Evolutionary conservation across 2,888 invertebrate species (phyloP), one percentile per base, ranked within the genome.

Genomic region (Yponomeuta sedellus): DNA sequence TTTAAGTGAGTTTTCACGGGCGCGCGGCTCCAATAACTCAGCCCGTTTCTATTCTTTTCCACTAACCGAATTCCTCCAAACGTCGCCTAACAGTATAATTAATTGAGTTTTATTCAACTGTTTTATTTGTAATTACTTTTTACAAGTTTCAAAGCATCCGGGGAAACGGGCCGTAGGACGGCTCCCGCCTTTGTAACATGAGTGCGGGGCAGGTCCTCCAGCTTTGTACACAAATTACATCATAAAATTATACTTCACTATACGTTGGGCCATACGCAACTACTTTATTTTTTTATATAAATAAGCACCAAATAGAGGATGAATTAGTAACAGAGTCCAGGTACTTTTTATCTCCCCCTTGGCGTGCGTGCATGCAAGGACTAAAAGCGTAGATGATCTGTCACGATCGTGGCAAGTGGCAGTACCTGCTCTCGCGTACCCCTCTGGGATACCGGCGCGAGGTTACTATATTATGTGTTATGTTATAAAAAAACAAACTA

Each of bases 1-100:
- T 90, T 90, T 78, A 87, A 89, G 90, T 88, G 89, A 89, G 84
- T 88, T 90, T 89, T 86, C 86, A 88, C 88, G 83, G 86, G 78
- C 76, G 81, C 81, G 77, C 82, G 84, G 77, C 80, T 78, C 79
- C 81, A 82, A 86, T 88, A 87, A 86, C 82, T 88, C 84, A 85
- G 72, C 75, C 77, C 76, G 81, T 84, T 86, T 83, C 81, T 82
- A 73, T 70, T 67, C 70, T 70, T 69, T 70, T 67, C 67, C 61
- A 39, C 52, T 59, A n/a, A 22, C 67, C 64, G 59, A 67, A 79
- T 83, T 80, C 77, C 79, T 81, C 75, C 69, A 71, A 68, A 69
- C 70, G 68, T 20, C 70, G 70, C 69, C 69, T 70, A 67, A 68
- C 68, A 69, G 69, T 67, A 68, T 70, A 71, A 72, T 72, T 72